phyloP scores from a whole-genome alignment of 1,140 invertebrate genomes.

The Apis dorsata region DNA sequence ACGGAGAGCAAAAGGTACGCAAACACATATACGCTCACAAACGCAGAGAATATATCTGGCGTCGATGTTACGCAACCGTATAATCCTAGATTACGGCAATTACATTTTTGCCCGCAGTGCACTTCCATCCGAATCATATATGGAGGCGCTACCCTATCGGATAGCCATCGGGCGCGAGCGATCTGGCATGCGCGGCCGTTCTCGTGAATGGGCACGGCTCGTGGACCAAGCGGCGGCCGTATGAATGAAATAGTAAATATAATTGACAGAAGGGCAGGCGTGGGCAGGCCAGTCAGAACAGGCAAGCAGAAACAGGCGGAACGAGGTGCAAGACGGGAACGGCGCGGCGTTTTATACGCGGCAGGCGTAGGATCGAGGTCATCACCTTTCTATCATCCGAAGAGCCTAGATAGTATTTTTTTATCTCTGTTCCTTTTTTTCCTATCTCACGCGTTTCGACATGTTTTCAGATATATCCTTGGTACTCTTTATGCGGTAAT shows the following conservation, averaged over 20 bases:
- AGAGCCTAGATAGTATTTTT: conserved; percentile 55
- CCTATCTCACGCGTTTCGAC: conserved; percentile 28
- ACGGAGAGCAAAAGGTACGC: background rate
- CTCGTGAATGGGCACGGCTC: conserved; percentile 74
- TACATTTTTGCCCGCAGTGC: conserved; percentile 38
- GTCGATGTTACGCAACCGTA: conserved; percentile 38
- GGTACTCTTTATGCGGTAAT: background rate
- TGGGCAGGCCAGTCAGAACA: conserved; percentile 75
- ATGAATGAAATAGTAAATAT: conserved; percentile 79
- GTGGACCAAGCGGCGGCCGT: conserved; percentile 71
- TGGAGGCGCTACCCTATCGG: conserved; percentile 55
- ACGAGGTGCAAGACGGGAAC: conserved; percentile 67
- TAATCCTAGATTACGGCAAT: conserved; percentile 49
- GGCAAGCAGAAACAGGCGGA: conserved; percentile 69
- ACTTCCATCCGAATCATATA: conserved; percentile 50
- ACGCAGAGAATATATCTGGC: background rate
- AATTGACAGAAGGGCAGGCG: conserved; percentile 78
- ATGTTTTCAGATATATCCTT: background rate
- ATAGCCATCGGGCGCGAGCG: conserved; percentile 56
- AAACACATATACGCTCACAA: background rate
- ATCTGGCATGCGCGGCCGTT: conserved; percentile 55
- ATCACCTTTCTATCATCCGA: conserved; percentile 76
- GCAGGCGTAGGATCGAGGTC: conserved; percentile 75
- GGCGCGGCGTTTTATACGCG: conserved; percentile 62
- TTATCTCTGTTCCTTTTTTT: conserved; percentile 15